Evolutionary conservation across 2,888 invertebrate species (phyloP).

Genomic region (Sisyra nigra): DNA sequence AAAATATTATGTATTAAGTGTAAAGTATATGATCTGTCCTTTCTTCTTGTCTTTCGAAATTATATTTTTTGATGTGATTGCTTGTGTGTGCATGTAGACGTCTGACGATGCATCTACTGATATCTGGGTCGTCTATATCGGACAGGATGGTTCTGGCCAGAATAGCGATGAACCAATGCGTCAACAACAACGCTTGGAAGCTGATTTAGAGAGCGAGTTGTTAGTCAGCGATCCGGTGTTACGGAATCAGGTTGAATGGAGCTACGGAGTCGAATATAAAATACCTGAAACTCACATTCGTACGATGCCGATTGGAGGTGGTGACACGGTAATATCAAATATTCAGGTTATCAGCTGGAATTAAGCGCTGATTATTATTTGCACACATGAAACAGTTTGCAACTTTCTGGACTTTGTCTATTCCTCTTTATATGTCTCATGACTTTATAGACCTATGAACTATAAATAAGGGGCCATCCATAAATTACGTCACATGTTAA

Average conservation of each 20-base stretch:
- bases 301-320: slow-evolving; percentile 22
- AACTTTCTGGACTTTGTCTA: too few relatives aligned
- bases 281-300: slow-evolving; percentile 24
- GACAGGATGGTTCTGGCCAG: slow-evolving; percentile 12
- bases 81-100: not conserved
- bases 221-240: slow-evolving; percentile 23
- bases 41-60: not conserved
- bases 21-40: not conserved
- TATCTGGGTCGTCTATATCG: slow-evolving; percentile 16
- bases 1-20: too few relatives aligned
- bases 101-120: slow-evolving; percentile 3
- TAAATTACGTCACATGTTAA: too few relatives aligned
- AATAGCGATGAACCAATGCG: slow-evolving; percentile 8
- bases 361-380: too few relatives aligned
- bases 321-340: slow-evolving; percentile 6
- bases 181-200: slow-evolving; percentile 17
- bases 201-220: slow-evolving; percentile 20
- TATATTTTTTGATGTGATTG: not conserved
- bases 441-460: too few relatives aligned
- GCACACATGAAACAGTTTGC: too few relatives aligned
- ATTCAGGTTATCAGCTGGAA: too few relatives aligned
- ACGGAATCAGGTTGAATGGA: slow-evolving; percentile 21
- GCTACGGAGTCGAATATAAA: slow-evolving; percentile 22
- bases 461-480: too few relatives aligned
- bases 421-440: too few relatives aligned